A percentile compares a stretch with the other conserved stretches of the same genome.
Evolutionary conservation across 2,888 invertebrate species (phyloP).

Genomic region (Diplolepis rosae): DNA sequence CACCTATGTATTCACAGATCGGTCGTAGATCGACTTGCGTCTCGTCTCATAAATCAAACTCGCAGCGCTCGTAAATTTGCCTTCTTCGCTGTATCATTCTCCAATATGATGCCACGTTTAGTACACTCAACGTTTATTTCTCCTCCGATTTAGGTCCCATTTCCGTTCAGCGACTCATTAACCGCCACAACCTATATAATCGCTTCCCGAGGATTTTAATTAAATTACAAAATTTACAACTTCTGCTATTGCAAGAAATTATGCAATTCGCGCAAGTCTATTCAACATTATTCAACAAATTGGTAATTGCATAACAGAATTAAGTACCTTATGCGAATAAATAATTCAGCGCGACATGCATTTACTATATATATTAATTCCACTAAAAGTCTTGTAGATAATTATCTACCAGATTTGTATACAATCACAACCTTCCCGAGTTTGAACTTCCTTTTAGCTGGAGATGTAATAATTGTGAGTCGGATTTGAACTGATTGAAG

Average conservation of each 20-base stretch:
- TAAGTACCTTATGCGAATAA: too few species aligned
- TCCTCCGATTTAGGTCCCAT: constrained; percentile 14
- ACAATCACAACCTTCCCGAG: too few species aligned
- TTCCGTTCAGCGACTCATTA: constrained; percentile 3
- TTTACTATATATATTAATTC: too few species aligned
- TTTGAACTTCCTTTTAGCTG: too few species aligned
- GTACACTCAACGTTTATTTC: constrained; percentile 46
- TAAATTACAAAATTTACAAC: neutral
- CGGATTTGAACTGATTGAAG: too few species aligned
- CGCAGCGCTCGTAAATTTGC: constrained; percentile 64
- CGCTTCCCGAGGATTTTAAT: neutral
- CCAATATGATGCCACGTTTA: constrained; percentile 24
- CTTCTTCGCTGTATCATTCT: constrained; percentile 39
- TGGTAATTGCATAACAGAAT: too few species aligned
- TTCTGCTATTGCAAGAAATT: neutral
- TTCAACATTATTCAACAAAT: too few species aligned
- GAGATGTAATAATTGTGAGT: too few species aligned
- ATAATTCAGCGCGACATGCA: too few species aligned
- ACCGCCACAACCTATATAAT: neutral
- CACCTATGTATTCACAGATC: constrained; percentile 52
- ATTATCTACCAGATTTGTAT: too few species aligned
- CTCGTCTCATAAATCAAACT: constrained; percentile 59
- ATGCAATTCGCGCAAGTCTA: too few species aligned
- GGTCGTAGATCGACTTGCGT: constrained; percentile 58
- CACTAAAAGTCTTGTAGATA: too few species aligned